A percentile compares a stretch with the other conserved stretches of the same genome.
These are phyloP conservation scores for Micrasema minimum DNA, from an alignment of 1,140 invertebrate species.

Conservation along the genomic window DNA sequence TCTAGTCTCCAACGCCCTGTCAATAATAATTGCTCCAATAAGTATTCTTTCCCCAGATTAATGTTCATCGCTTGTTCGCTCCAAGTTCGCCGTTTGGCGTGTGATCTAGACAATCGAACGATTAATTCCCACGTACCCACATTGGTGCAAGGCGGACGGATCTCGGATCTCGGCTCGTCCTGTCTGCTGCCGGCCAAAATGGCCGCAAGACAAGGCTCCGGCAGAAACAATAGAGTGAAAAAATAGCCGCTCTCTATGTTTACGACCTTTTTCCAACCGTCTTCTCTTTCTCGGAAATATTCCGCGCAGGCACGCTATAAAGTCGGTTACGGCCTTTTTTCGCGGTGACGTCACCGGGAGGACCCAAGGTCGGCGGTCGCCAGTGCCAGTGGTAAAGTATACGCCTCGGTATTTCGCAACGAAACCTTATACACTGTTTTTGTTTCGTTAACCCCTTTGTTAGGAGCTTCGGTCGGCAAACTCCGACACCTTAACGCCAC, in stretches of 20 bases:
- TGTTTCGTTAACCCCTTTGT: slow-evolving; percentile 32
- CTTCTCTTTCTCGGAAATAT: neutral
- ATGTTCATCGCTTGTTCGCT: neutral
- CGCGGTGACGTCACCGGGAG: slow-evolving; percentile 37
- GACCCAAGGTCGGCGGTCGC: slow-evolving; percentile 26
- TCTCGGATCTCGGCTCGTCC: neutral
- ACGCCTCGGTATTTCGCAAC: slow-evolving; percentile 29
- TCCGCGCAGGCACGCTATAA: slow-evolving; percentile 3
- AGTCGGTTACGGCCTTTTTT: slow-evolving; percentile 31
- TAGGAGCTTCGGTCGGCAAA: slow-evolving; percentile 9
- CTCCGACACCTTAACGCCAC: neutral
- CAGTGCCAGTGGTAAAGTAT: slow-evolving; percentile 16
- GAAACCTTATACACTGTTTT: slow-evolving; percentile 36
- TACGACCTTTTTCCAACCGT: slow-evolving; percentile 2
- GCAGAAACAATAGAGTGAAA: no score
- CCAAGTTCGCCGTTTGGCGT: slow-evolving; percentile 19
- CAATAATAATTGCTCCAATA: neutral
- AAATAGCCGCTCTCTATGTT: neutral
- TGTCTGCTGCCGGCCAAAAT: neutral
- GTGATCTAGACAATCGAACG: slow-evolving; percentile 32
- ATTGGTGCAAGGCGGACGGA: slow-evolving; percentile 12
- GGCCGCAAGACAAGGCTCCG: no score
- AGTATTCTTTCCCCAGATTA: neutral
- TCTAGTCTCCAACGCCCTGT: neutral
- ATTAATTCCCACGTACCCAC: slow-evolving; percentile 35